Base-by-base conservation (phyloP, 2,888 invertebrate species). In the Chrysolina americana region DNA sequence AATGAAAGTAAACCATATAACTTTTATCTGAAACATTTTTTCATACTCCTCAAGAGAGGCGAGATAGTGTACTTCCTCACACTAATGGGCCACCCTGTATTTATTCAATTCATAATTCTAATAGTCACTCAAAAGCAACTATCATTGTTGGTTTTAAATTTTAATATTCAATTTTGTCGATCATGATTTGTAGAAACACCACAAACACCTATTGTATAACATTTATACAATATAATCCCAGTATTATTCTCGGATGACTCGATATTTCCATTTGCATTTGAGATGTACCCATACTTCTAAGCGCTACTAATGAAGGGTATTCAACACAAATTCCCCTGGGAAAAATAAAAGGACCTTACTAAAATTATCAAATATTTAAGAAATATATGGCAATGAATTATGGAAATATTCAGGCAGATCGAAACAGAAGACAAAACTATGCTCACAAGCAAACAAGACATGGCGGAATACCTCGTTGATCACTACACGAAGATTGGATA, bases 161-260 rank as follows among this genome's bases (percentile, higher is more conserved):
- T 28, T 15, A 59, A 59, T 28, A 13, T 28, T 28, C 23, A 28
- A 59, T 59, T n/a, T 28, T 13, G 19, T 10, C 23, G 13, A 56
- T 23, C 56, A 23, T 59, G 28, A 28, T 21, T 28, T n/a, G 28
- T 5, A 28, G 59, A 59, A 59, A 59, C 23, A 15, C 9, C 1
- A 50, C n/a, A 1, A n/a, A 59, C 23, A 59, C 59, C 15, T 23
- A 28, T 23, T 28, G 28, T 69, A n/a, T 19, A 17, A 47, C 50
- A 44, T 64, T 41, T 41, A 50, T 21, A 70, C 70, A 28, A 63
- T 13, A 65, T 53, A 50, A 70, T 64, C 53, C 47, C 65, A 28
- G 13, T 65, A 73, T 70, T 73, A 73, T 17, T 53, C 68, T 56
- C 53, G 65, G 65, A 73, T 73, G 73, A 70, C 69, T 73, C 36